Base-by-base conservation (phyloP, 2,113 vertebrate species). In the Micromys minutus region DNA sequence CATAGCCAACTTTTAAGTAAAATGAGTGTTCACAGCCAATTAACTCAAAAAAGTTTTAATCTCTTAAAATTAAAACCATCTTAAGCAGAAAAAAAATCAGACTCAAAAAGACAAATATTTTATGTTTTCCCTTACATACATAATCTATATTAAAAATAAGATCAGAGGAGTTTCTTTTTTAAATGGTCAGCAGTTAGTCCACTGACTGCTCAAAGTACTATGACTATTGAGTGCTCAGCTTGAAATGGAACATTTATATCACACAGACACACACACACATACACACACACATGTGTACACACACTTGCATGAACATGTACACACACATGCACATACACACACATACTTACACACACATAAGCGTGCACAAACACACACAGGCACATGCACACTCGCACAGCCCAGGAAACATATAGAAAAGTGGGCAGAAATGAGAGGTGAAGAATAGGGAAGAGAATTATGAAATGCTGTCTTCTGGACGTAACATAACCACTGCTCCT, bases 1-100 rank as follows among this genome's bases (percentile, higher is more conserved):
- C 92, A 90, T 74, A 90, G 80, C n/a, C 71, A 95, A 87, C 0
- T 52, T 95, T 96, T 84, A 96, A 80, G 52, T 84, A 80, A 85
- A 95, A 92, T 52, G 39, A 84, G 57, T 88, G 87, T 74, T 87
- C 63, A 94, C 16, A 94, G 79, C 88, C 90, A 93, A 87, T 87
- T 76, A 92, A 87, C 69, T 94, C 31, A 84, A 94, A 89, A 93
- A 76, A 7, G n/a, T 45, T 65, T 89, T 94, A 92, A 92, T 69
- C 59, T 96, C 65, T 24, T 9, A 74, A 96, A 77, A 93, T 36
- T 84, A 45, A 50, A 42, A 76, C 61, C 42, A 63, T 24, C 12
- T 65, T 77, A 24, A 50, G 21, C 57, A 77, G 45, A 85, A 75
- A 65, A n/a, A 52, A 67, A 65, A 34, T 47, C 72, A 89, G 31